These are phyloP conservation scores for Pocota personata DNA, from an alignment of 2,888 invertebrate species.

Conservation along the genomic window DNA sequence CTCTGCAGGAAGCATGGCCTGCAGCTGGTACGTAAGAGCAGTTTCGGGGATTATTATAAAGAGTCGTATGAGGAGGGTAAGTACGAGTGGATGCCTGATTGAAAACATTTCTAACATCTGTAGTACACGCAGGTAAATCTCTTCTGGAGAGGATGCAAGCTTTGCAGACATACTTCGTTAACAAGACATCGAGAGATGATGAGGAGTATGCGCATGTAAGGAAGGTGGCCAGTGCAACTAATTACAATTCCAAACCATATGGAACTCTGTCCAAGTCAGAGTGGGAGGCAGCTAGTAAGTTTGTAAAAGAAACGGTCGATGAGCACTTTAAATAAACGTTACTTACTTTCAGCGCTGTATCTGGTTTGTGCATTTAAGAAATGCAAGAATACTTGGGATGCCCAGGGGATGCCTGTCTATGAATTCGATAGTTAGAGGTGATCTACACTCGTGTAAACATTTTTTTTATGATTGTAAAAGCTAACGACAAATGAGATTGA, in stretches of 20 bases:
- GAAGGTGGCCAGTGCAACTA: conserved; percentile 83
- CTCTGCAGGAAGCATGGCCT: conserved; percentile 89
- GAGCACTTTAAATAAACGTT: conserved; percentile 12
- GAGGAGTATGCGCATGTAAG: conserved; percentile 90
- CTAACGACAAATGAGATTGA: background rate
- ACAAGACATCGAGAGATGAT: conserved; percentile 84
- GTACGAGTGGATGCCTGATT: background rate
- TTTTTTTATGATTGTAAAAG: conserved; percentile 10
- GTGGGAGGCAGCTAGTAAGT: conserved; percentile 95
- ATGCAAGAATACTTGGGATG: conserved; percentile 86
- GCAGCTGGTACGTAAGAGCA: conserved; percentile 87
- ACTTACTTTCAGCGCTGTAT: conserved; percentile 87
- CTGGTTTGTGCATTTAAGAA: conserved; percentile 93
- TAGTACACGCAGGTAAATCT: conserved; percentile 75
- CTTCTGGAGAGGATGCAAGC: conserved; percentile 91
- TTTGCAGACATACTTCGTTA: conserved; percentile 89
- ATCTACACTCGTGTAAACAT: background rate
- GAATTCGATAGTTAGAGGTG: conserved; percentile 76
- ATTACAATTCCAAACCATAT: conserved; percentile 83
- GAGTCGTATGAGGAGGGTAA: conserved; percentile 78
- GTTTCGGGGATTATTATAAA: conserved; percentile 91
- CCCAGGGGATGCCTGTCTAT: conserved; percentile 86
- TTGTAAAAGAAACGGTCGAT: background rate
- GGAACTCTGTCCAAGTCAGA: conserved; percentile 95
- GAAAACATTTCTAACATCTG: background rate